Evolutionary conservation across 2,888 invertebrate species (phyloP).

Genomic region (Ryuthela nishihirai): DNA sequence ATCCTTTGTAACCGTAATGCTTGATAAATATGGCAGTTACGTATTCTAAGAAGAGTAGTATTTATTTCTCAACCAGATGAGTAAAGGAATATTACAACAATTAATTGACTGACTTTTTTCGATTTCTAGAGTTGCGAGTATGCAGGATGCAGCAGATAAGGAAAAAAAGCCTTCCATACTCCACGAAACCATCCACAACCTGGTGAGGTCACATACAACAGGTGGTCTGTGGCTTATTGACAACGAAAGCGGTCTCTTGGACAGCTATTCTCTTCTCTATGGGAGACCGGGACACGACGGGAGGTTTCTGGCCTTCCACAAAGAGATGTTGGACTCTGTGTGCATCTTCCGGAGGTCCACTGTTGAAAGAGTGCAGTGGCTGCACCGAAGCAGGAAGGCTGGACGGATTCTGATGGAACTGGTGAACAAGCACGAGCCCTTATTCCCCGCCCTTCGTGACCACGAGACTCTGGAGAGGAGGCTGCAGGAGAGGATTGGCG

Average conservation of each 20-base stretch:
- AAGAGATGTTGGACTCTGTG: slow-evolving; percentile 47
- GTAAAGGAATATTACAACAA: too few relatives aligned
- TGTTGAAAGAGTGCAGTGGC: slow-evolving; percentile 40
- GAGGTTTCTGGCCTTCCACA: slow-evolving; percentile 47
- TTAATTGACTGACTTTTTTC: too few relatives aligned
- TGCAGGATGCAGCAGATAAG: slow-evolving; percentile 52
- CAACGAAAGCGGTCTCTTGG: slow-evolving; percentile 52
- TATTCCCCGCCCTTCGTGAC: slow-evolving; percentile 40
- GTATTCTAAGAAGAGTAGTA: too few relatives aligned
- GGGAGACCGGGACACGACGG: slow-evolving; percentile 23
- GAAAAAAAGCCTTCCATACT: slow-evolving; percentile 48
- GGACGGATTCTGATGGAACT: slow-evolving; percentile 40
- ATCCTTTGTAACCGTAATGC: too few relatives aligned
- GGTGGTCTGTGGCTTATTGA: slow-evolving; percentile 52
- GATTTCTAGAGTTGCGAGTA: slow-evolving; percentile 50
- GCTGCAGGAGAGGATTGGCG: slow-evolving; percentile 43
- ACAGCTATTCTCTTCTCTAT: slow-evolving; percentile 50
- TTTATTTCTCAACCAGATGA: too few relatives aligned
- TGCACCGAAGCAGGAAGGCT: slow-evolving; percentile 37
- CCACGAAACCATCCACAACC: slow-evolving; percentile 50
- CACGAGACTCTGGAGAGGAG: slow-evolving; percentile 39
- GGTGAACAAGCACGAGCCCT: slow-evolving; percentile 42
- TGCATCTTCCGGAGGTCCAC: slow-evolving; percentile 49
- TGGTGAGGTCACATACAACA: slow-evolving; percentile 46
- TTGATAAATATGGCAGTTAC: too few relatives aligned